Evolutionary conservation across 2,888 invertebrate species (phyloP).

Genomic region (Dione vanillae): DNA sequence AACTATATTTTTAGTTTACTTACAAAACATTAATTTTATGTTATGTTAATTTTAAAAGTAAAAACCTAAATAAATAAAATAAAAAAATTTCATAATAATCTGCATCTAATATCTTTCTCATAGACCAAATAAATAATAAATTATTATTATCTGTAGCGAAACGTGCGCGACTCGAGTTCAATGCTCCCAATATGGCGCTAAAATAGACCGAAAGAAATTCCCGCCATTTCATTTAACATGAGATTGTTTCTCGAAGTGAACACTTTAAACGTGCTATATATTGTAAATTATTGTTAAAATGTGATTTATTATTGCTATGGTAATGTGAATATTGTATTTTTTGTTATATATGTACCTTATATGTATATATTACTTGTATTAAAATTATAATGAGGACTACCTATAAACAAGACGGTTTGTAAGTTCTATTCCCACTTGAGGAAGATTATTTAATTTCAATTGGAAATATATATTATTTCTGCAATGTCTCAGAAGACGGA

Average conservation of each 20-base stretch:
- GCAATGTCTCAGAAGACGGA: no score
- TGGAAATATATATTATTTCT: no score
- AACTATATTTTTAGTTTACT: neutral
- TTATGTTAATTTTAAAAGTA: neutral
- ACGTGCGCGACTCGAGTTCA: slow-evolving; percentile 59
- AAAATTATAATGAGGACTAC: no score
- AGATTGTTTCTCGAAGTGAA: slow-evolving; percentile 65
- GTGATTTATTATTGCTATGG: neutral
- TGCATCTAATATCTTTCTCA: slow-evolving; percentile 12
- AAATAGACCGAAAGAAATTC: slow-evolving; percentile 81
- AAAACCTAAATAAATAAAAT: neutral
- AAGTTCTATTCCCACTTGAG: no score
- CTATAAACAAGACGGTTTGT: no score
- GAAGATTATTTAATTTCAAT: no score
- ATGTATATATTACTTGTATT: neutral
- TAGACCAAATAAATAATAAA: slow-evolving; percentile 32
- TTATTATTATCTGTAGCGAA: slow-evolving; percentile 40
- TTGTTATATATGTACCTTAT: no score
- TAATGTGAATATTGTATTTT: neutral
- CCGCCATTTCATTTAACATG: slow-evolving; percentile 80
- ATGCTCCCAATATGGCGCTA: slow-evolving; percentile 77
- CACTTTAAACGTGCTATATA: slow-evolving; percentile 49
- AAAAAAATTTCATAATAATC: neutral
- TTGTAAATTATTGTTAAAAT: slow-evolving; percentile 33
- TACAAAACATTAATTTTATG: neutral